Evolutionary conservation across 2,888 invertebrate genomes (phyloP), one percentile per base, ranked within the genome.

Genomic region (Sphaeridia pumilis): DNA sequence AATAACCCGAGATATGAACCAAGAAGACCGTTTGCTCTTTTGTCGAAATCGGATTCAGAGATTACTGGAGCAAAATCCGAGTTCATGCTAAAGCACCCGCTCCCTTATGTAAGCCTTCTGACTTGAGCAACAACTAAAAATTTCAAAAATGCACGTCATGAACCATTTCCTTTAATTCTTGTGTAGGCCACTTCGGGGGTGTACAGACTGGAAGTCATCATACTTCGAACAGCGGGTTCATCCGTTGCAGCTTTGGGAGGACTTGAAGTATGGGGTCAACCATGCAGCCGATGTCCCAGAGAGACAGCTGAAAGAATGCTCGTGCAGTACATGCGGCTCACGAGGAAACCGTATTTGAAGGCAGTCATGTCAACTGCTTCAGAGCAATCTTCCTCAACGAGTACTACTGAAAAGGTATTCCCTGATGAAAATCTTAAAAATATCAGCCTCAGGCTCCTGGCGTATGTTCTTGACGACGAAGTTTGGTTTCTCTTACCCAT

Each of bases 221-320:
- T 84, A 57, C 72, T 78, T 49, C 74, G 75, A 54, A 81, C 83
- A 1, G 71, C 74, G 21, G 75, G 75, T 54, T 79, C 71, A 1
- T 67, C 79, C 38, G 76, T 83, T 3, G 82, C 82, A 17, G 80
- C 81, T n/a, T 67, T 85, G 27, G 76, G 76, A 34, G 75, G 72
- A 54, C 70, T 84, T 7, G 79, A 83, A 70, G 73, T 85, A 53
- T 83, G 83, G 82, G 85, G 83, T 12, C 68, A 72, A 45, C 77
- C 81, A 0, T 72, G 76, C 1, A 67, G 65, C 56, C 66, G 64
- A 35, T 74, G 75, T 61, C 69, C 72, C 0, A 64, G 66, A 57
- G 67, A 67, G 28, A 66, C 65, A 22, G 56, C 61, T 25, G 58
- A 60, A 35, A 67, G 64, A 52, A n/a, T 50, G 10, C 24, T 50